Percentiles rank a stretch among this genome's conserved stretches.
Conservation (phyloP, 1,140 invertebrate genomes). For the Drosophila pseudoananassae region DNA sequence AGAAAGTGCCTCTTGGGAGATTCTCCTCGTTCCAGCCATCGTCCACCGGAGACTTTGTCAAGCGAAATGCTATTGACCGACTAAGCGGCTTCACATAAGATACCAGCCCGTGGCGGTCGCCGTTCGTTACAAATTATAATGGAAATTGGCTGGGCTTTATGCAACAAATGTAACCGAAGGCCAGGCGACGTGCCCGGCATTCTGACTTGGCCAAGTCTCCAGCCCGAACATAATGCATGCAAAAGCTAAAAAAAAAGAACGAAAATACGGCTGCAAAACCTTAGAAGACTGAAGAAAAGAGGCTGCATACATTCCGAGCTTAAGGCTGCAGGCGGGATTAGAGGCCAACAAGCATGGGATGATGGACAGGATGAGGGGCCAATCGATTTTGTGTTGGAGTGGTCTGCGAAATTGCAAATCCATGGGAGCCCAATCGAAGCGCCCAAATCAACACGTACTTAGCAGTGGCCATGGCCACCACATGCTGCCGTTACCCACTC, state of each 20-base stretch:
- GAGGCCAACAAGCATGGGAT: conserved; percentile 36
- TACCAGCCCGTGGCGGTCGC: conserved; percentile 24
- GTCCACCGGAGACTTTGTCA: conserved; percentile 43
- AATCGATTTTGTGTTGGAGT: conserved; percentile 36
- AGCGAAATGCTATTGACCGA: conserved; percentile 64
- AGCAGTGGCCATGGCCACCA: conserved; percentile 53
- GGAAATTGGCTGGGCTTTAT: conserved; percentile 74
- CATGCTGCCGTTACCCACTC: conserved; percentile 30
- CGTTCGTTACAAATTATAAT: conserved; percentile 66
- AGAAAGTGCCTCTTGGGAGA: conserved; percentile 2
- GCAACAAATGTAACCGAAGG: conserved; percentile 79
- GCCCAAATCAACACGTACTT: conserved; percentile 78
- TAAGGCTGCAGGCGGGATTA: conserved; percentile 63
- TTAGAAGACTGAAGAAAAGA: conserved; percentile 39
- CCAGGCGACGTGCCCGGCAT: conserved; percentile 67
- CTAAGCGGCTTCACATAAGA: conserved; percentile 37
- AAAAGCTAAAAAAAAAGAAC: conserved; percentile 17
- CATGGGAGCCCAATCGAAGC: conserved; percentile 61
- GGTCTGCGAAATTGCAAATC: conserved; percentile 25
- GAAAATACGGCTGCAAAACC: conserved; percentile 14
- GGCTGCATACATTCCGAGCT: conserved; percentile 64
- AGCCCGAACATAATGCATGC: conserved; percentile 65
- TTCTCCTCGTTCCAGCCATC: conserved; percentile 14
- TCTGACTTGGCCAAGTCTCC: conserved; percentile 42
- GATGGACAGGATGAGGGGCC: conserved; percentile 36